Evolutionary conservation across 2,113 vertebrate species (phyloP).

Genomic region (Candoia aspera): DNA sequence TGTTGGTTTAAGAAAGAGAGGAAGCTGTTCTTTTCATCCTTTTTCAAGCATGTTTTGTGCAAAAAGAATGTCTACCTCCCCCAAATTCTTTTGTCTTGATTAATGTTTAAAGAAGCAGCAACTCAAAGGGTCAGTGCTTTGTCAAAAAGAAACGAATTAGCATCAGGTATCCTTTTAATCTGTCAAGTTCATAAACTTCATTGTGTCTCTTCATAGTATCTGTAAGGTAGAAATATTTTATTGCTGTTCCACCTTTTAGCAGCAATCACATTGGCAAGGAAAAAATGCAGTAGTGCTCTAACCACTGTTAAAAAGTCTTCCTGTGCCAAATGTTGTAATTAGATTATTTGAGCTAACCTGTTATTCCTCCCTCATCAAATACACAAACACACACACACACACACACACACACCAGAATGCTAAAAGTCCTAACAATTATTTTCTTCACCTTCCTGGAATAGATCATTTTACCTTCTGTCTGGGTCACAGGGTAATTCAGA

Average conservation of each 20-base stretch:
- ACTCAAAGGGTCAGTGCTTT: background rate
- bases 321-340: background rate
- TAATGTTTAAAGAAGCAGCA: background rate
- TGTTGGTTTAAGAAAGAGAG: background rate
- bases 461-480: conserved; percentile 16
- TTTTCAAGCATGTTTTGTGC: background rate
- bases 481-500: conserved; percentile 2
- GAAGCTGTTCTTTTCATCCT: background rate
- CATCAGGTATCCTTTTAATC: conserved; percentile 1
- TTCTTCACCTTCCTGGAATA: background rate
- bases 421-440: background rate
- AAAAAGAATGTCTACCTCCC: background rate
- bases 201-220: background rate
- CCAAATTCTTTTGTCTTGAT: background rate
- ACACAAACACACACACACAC: background rate
- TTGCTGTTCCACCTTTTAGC: conserved; percentile 10
- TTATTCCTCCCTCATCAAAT: background rate
- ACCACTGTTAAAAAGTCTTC: conserved; percentile 3
- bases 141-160: background rate
- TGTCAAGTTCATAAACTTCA: conserved; percentile 9
- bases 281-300: conserved; percentile 14
- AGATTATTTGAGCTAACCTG: conserved; percentile 8
- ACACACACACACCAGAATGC: background rate
- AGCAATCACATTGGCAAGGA: background rate
- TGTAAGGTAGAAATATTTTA: conserved; percentile 5